These are phyloP conservation scores for Umimayanthus kanabou DNA, from an alignment of 92 coral and sea anemone genomes.

Conservation along the genomic window DNA sequence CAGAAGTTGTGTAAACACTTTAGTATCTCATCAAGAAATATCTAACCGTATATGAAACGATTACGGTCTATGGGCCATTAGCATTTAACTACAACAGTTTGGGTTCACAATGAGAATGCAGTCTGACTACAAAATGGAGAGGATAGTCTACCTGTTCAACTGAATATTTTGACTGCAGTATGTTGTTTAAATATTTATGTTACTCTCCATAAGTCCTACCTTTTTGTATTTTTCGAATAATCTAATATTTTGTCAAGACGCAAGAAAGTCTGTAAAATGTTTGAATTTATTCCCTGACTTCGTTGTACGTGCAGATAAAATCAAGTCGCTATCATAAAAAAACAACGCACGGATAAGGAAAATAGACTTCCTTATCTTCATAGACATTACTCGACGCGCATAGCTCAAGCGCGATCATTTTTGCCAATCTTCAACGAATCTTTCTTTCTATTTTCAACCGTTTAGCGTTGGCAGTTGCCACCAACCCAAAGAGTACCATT, in stretches of 20 bases:
- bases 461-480: too few species aligned
- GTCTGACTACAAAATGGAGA: not conserved
- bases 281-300: not conserved
- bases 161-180: not conserved
- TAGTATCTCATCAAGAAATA: conserved; percentile 39
- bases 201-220: not conserved
- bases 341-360: conserved; percentile 5
- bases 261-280: not conserved
- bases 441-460: not conserved
- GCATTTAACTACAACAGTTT: not conserved
- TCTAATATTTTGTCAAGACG: not conserved
- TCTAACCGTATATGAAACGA: conserved; percentile 2
- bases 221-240: not conserved
- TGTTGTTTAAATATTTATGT: not conserved
- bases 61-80: not conserved
- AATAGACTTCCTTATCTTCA: conserved; percentile 17
- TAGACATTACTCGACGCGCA: not conserved
- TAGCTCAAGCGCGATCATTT: not conserved
- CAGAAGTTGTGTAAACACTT: conserved; percentile 42
- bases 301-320: not conserved
- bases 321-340: conserved; percentile 19
- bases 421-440: not conserved
- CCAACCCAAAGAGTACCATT: too few species aligned
- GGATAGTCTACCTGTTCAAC: not conserved
- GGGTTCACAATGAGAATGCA: not conserved